phyloP scores from a whole-genome alignment of 2,888 invertebrate species.

The Agonopterix subpropinquella region DNA sequence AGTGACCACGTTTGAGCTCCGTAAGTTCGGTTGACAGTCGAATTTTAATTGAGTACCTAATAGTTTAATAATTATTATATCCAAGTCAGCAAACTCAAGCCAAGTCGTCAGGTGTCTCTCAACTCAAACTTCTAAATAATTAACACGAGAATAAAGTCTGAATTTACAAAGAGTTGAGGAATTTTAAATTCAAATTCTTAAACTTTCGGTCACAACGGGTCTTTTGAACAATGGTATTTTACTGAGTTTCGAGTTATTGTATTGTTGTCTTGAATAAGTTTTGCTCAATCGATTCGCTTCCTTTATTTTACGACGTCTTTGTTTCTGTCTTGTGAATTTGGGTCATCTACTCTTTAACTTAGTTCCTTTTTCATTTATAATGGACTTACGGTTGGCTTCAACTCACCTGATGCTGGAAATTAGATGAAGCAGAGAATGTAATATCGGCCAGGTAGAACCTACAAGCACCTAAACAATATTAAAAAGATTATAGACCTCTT shows the following conservation, averaged over 20 bases:
- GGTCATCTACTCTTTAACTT: no score
- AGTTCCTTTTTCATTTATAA: no score
- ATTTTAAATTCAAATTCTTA: conserved; percentile 65
- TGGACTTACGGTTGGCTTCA: no score
- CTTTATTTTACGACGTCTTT: no score
- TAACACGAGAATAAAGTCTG: conserved; percentile 46
- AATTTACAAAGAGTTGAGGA: conserved; percentile 32
- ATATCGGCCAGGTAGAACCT: no score
- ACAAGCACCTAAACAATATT: no score
- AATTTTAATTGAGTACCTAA: neutral
- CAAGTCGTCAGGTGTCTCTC: conserved; percentile 43
- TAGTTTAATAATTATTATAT: conserved; percentile 1
- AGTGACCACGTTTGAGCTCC: no score
- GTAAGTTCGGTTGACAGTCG: no score
- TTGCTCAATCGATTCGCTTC: neutral
- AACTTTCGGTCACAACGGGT: conserved; percentile 35
- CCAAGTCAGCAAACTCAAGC: conserved; percentile 12
- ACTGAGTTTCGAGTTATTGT: conserved; percentile 7
- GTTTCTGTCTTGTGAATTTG: no score
- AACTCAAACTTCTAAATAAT: conserved; percentile 47
- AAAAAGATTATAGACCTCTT: no score
- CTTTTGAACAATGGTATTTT: conserved; percentile 12
- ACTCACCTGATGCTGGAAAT: no score
- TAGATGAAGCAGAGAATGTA: no score
- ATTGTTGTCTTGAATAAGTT: conserved; percentile 1